These are phyloP conservation scores for Graptemys geographica DNA, from an alignment of 2,797 vertebrate species.

Conservation along the genomic window DNA sequence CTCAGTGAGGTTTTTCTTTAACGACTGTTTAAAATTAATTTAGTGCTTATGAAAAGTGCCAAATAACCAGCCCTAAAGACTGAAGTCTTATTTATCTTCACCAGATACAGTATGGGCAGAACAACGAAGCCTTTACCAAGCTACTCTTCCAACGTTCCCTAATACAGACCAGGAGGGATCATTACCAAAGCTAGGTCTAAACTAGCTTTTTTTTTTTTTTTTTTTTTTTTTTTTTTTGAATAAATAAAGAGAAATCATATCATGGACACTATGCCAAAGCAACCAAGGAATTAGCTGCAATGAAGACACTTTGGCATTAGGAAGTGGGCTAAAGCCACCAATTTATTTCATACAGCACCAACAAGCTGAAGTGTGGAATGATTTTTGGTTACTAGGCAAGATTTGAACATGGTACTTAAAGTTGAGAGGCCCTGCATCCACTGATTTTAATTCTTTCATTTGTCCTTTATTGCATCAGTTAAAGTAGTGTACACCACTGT, in stretches of 20 bases:
- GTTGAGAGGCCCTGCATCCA: not conserved
- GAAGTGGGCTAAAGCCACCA: not conserved
- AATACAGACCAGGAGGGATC: not conserved
- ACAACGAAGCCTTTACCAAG: not conserved
- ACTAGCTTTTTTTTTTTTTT: not conserved
- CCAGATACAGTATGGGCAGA: not conserved
- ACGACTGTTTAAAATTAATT: constrained; percentile 7
- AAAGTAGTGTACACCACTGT: not conserved
- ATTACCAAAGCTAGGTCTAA: not conserved
- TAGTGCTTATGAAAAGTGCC: not conserved
- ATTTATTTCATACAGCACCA: not conserved
- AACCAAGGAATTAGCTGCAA: not conserved
- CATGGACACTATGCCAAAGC: not conserved
- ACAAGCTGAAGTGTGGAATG: not conserved
- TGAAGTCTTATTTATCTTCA: not conserved
- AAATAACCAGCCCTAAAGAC: fast-evolving
- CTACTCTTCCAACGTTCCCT: not conserved
- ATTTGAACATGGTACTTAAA: not conserved
- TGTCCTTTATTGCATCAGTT: not conserved
- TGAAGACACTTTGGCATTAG: not conserved
- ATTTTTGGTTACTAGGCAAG: not conserved
- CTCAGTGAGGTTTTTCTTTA: not conserved
- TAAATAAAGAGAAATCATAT: not conserved
- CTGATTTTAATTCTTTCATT: not conserved
- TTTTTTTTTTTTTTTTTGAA: not conserved